A percentile compares a stretch with the other conserved stretches of the same genome.
Evolutionary conservation across 1,140 invertebrate species (phyloP).

Genomic region (Diabrotica virgifera): DNA sequence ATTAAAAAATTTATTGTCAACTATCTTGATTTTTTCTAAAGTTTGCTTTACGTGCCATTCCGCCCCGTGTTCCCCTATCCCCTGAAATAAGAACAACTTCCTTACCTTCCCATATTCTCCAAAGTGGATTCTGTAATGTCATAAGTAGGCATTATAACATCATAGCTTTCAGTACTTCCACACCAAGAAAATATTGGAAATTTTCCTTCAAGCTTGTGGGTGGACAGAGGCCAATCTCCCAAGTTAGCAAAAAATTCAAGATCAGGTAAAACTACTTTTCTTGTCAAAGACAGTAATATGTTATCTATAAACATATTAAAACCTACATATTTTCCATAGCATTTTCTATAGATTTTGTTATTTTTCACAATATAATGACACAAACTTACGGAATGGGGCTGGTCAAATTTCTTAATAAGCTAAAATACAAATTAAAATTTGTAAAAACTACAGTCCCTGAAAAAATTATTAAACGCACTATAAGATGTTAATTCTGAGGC

Average conservation of each 20-base stretch:
- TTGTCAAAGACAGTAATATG: constrained; percentile 76
- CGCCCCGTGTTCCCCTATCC: too few relatives aligned
- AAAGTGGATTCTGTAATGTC: constrained; percentile 89
- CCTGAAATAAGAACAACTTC: background rate
- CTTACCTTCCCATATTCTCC: constrained; percentile 85
- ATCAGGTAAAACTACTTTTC: constrained; percentile 84
- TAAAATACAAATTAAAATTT: constrained; percentile 25
- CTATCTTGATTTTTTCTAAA: too few relatives aligned
- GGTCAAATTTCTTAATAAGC: constrained; percentile 52
- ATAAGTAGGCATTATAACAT: constrained; percentile 95
- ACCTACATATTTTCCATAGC: constrained; percentile 91
- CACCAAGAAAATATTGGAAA: constrained; percentile 97
- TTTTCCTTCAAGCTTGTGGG: constrained; percentile 49
- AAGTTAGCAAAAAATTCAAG: constrained; percentile 91
- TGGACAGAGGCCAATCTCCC: constrained; percentile 89
- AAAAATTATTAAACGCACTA: too few relatives aligned
- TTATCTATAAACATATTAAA: constrained; percentile 95
- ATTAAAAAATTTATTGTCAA: too few relatives aligned
- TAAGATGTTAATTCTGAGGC: too few relatives aligned
- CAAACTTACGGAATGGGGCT: constrained; percentile 75
- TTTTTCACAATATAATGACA: constrained; percentile 87
- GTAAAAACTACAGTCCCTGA: too few relatives aligned
- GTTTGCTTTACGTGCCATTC: too few relatives aligned
- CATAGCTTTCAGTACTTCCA: constrained; percentile 76
- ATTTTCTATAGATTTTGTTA: constrained; percentile 82